Base-by-base conservation (phyloP, 64 coral and sea anemone genomes). In the Catalaphyllia jardinei region DNA sequence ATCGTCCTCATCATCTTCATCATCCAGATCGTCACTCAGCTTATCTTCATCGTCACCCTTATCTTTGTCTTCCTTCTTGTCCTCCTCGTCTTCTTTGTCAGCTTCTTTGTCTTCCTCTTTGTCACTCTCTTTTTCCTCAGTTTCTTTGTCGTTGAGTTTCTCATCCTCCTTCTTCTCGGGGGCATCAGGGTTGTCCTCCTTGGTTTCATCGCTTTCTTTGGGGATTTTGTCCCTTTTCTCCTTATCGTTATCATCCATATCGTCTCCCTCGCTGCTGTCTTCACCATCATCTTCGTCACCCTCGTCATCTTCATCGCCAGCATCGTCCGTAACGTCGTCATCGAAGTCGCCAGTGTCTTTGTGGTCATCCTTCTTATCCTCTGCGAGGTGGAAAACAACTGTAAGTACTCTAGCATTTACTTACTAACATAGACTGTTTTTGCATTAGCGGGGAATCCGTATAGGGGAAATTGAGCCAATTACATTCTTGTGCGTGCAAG, bases 311-410 rank as follows among this genome's bases (percentile, higher is more conserved):
- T 69, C 77, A 31, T 92, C 90, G 24, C 24, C 54, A 49, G 60
- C 86, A 59, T 76, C 86, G 18, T 73, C 71, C 14, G 50, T 52
- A 60, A 87, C 73, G 42, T 92, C 90, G 86, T 87, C 90, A 60
- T 92, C 90, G 24, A 87, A 76, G 27, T 92, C 90, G 61, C 83
- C 90, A 46, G 46, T 87, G 42, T 92, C 90, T 12, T 76, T 74
- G 0, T 19, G 61, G 0, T 91, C 81, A 11, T 86, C 72, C n/a
- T 88, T 64, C 52, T 74, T 35, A n/a, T 75, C 74, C 28, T 74
- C 86, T 88, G 74, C 52, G 71, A 85, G 50, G 4, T 8, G 71
- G 29, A 22, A 67, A 12, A 1, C 51, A 51, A 71, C 13, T 6
- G 28, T 65, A 31, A 79, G 25, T 31, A 15, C 64, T 82, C 35